Conservation (phyloP, 2,797 vertebrate genomes). For the Chelonia mydas region DNA sequence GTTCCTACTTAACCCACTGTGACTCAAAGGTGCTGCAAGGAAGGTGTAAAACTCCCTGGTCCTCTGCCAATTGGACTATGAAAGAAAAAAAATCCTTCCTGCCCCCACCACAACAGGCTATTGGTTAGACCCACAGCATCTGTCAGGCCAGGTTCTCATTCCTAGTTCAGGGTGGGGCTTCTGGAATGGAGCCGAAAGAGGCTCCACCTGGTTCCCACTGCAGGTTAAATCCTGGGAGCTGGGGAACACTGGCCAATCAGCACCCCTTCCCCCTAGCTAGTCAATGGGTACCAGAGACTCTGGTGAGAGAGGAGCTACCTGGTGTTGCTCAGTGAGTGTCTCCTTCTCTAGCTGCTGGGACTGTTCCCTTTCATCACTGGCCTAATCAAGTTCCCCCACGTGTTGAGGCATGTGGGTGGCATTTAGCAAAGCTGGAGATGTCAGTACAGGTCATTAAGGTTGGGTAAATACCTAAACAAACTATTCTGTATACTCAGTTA, state of each 20-base stretch:
- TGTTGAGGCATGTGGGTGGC: background rate
- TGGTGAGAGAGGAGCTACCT: background rate
- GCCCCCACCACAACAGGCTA: background rate
- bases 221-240: background rate
- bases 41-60: background rate
- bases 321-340: background rate
- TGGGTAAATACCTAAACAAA: constrained; percentile 39
- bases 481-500: background rate
- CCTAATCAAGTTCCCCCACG: background rate
- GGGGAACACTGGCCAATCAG: background rate
- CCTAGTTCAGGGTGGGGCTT: background rate
- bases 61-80: background rate
- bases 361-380: background rate
- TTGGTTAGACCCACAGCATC: background rate
- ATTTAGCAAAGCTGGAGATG: background rate
- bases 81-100: background rate
- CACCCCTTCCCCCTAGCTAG: background rate
- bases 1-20: background rate
- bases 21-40: background rate
- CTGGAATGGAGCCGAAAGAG: background rate
- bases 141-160: background rate
- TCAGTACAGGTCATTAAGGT: background rate
- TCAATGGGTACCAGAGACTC: background rate
- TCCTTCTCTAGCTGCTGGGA: background rate
- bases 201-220: background rate